Percentiles rank a stretch among this genome's conserved stretches.
Conservation (phyloP, 2,888 invertebrate species). For the Drosophila buzzatii region DNA sequence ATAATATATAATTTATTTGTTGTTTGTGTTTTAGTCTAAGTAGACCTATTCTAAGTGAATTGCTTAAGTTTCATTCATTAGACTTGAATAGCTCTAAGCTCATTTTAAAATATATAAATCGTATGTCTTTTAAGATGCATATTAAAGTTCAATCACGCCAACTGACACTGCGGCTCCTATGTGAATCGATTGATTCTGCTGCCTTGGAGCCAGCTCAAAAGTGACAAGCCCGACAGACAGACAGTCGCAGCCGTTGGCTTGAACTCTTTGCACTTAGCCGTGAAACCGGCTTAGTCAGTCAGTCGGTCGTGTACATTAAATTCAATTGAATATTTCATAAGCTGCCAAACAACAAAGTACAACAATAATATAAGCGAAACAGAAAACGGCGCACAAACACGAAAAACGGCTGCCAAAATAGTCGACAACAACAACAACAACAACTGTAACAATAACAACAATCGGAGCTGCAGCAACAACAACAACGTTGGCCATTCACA, state of each 20-base stretch:
- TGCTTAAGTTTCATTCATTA: too few relatives aligned
- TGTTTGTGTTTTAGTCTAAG: background rate
- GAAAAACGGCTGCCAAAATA: conserved; percentile 59
- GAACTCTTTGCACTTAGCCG: conserved; percentile 59
- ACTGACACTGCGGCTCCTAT: background rate
- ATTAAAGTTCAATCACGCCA: background rate
- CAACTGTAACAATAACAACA: conserved; percentile 18
- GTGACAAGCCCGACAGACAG: conserved; percentile 24
- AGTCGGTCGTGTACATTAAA: conserved; percentile 72
- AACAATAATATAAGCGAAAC: conserved; percentile 39
- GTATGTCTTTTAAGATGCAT: too few relatives aligned
- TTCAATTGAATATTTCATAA: conserved; percentile 79
- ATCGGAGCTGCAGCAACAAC: background rate
- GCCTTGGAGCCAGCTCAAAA: conserved; percentile 6
- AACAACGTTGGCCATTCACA: conserved; percentile 40
- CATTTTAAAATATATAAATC: background rate
- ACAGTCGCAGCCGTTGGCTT: conserved; percentile 37
- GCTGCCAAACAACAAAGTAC: conserved; percentile 60
- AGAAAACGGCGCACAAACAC: conserved; percentile 50
- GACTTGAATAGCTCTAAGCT: too few relatives aligned
- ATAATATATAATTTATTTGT: background rate
- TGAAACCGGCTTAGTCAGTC: conserved; percentile 65
- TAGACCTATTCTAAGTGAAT: background rate
- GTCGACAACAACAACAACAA: conserved; percentile 25
- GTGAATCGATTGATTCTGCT: background rate